Conservation (phyloP, 2,888 invertebrate species). For the Spodoptera picta region DNA sequence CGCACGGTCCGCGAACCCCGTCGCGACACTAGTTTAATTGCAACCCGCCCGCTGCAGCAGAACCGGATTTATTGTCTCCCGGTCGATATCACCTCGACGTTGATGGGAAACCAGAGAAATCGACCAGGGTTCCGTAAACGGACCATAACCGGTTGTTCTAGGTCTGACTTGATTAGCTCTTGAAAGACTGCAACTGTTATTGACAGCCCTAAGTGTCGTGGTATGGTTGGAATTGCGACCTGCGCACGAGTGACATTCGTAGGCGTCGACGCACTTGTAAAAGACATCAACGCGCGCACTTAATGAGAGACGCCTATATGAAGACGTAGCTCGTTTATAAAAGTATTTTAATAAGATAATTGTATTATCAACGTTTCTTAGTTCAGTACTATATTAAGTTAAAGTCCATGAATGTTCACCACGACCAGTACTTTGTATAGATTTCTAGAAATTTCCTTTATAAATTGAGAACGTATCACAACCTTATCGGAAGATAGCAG, state of each 20-base stretch:
- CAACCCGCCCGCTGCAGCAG: conserved; percentile 79
- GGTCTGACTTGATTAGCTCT: conserved; percentile 46
- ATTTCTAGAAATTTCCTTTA: conserved; percentile 22
- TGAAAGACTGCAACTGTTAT: conserved; percentile 52
- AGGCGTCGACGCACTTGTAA: conserved; percentile 61
- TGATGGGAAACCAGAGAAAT: conserved; percentile 72
- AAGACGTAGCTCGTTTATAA: conserved; percentile 41
- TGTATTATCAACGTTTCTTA: conserved; percentile 25
- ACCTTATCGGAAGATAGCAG: conserved; percentile 18
- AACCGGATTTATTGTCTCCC: conserved; percentile 88
- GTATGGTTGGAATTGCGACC: conserved; percentile 53
- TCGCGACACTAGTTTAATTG: conserved; percentile 88
- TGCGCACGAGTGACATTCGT: conserved; percentile 55
- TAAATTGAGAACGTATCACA: conserved; percentile 18
- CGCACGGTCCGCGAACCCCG: conserved; percentile 84
- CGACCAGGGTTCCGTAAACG: conserved; percentile 64
- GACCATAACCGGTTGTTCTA: conserved; percentile 53
- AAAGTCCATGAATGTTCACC: conserved; percentile 11
- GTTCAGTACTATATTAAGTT: conserved; percentile 18
- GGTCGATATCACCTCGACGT: conserved; percentile 79
- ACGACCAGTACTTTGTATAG: neutral
- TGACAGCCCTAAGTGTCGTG: conserved; percentile 55
- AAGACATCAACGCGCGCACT: conserved; percentile 79
- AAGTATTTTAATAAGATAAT: conserved; percentile 39
- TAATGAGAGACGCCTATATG: conserved; percentile 37